Percentiles rank a stretch among this genome's conserved stretches.
phyloP scores from a whole-genome alignment of 2,888 invertebrate genomes.

The Craniophora ligustri region DNA sequence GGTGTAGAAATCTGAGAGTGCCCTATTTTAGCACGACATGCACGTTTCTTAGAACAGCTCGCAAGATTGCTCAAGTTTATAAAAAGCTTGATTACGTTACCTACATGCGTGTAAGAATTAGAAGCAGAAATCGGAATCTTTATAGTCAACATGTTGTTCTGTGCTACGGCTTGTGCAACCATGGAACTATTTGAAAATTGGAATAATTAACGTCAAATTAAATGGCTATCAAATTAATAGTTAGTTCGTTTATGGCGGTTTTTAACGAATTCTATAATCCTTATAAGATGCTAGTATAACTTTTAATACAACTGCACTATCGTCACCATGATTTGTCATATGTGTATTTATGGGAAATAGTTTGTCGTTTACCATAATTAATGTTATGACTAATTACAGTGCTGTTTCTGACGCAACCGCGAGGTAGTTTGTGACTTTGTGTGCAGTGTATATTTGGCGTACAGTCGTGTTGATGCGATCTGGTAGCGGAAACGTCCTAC shows the following conservation, averaged over 20 bases:
- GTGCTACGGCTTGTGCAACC: constrained; percentile 31
- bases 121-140: constrained; percentile 41
- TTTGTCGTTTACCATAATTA: constrained; percentile 37
- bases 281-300: constrained; percentile 26
- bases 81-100: constrained; percentile 53
- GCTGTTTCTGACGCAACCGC: constrained; percentile 37
- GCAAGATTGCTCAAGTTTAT: constrained; percentile 42
- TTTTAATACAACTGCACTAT: background rate
- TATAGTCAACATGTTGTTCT: constrained; percentile 39
- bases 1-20: constrained; percentile 57
- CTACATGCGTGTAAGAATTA: constrained; percentile 47
- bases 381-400: constrained; percentile 46
- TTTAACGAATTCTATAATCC: constrained; percentile 8
- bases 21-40: constrained; percentile 47
- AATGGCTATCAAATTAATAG: constrained; percentile 12
- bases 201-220: constrained; percentile 27
- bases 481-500: constrained; percentile 70
- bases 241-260: constrained; percentile 13
- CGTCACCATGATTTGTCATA: constrained; percentile 19
- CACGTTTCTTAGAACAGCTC: constrained; percentile 49
- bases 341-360: constrained; percentile 28
- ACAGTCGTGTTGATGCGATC: constrained; percentile 56
- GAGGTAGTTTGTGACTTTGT: constrained; percentile 46
- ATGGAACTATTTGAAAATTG: constrained; percentile 36
- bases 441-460: constrained; percentile 60